Conservation (phyloP, 2,797 vertebrate genomes). For the Takifugu rubripes region DNA sequence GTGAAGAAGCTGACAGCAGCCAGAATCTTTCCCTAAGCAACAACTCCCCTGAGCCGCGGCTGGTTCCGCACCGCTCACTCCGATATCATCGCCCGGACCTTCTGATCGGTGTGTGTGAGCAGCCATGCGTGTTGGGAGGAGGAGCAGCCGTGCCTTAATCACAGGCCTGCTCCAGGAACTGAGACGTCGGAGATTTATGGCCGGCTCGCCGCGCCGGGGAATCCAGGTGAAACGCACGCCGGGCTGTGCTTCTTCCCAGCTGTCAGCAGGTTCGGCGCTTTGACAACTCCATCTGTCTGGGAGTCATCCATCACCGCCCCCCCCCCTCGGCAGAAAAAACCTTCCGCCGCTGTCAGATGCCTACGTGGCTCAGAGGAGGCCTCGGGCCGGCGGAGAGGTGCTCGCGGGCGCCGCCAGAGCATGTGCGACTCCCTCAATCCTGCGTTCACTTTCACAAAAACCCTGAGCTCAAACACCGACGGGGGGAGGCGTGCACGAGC, state of each 20-base stretch:
- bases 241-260: constrained; percentile 30
- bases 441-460: constrained; percentile 48
- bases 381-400: constrained; percentile 23
- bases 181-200: constrained; percentile 56
- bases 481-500: constrained; percentile 8
- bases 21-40: constrained; percentile 66
- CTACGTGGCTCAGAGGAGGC: constrained; percentile 48
- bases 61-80: constrained; percentile 10
- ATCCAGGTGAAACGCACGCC: constrained; percentile 47
- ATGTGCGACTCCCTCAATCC: constrained; percentile 27
- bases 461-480: background rate
- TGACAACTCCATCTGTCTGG: constrained; percentile 52
- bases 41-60: constrained; percentile 9
- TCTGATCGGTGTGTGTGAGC: background rate
- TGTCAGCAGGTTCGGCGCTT: constrained; percentile 14
- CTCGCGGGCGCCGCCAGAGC: constrained; percentile 9
- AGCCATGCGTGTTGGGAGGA: constrained; percentile 10
- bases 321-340: constrained; percentile 16
- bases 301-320: constrained; percentile 48
- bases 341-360: constrained; percentile 39
- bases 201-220: constrained; percentile 19
- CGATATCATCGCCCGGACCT: background rate
- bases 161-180: constrained; percentile 22
- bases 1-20: constrained; percentile 57
- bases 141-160: constrained; percentile 24